Evolutionary conservation across 2,797 vertebrate species (phyloP), one percentile per base, ranked within the genome.

Genomic region (Champsocephalus gunnari): DNA sequence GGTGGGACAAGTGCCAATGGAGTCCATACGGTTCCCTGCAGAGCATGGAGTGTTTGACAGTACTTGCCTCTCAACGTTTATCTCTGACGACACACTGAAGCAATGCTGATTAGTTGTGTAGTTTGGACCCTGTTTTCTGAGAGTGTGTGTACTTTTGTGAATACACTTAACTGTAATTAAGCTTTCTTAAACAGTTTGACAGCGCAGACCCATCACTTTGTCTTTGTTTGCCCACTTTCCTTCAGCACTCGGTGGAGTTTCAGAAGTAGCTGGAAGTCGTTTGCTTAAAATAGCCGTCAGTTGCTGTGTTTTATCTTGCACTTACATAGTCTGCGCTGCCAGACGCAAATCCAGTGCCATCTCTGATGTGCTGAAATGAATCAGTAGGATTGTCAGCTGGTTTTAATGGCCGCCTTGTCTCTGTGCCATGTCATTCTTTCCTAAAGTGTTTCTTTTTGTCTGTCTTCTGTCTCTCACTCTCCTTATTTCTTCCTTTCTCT

Each of bases 401-500:
- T 75, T 90, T 78, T 87, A 90, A 91, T 89, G 73, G 75, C 50
- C 0, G 54, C 69, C 41, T 87, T 90, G 89, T 87, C 83, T 66
- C 73, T 43, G 71, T 75, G 88, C 86, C 82, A 88, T 87, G 74
- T 84, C 79, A 83, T 86, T 86, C 79, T 89, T 88, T 88, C 80
- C 84, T 56, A 69, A 77, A 85, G 73, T 83, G 50, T 82, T 80
- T 86, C 44, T 54, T 71, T 66, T 50, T 54, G 54, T 75, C 66
- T 82, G 58, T 73, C 68, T 76, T 75, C 68, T 60, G 8, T 74
- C 64, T 73, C 57, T 75, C 57, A 6, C 63, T 73, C 43, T 62
- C 54, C 0, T 32, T 12, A 49, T 75, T 69, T 79, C 53, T 68
- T 65, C 11, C 47, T 66, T 41, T 75, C 58, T 53, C 24, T 41